These are phyloP conservation scores for Bimastos eiseni DNA, from an alignment of 2,888 invertebrate genomes.

Conservation along the genomic window DNA sequence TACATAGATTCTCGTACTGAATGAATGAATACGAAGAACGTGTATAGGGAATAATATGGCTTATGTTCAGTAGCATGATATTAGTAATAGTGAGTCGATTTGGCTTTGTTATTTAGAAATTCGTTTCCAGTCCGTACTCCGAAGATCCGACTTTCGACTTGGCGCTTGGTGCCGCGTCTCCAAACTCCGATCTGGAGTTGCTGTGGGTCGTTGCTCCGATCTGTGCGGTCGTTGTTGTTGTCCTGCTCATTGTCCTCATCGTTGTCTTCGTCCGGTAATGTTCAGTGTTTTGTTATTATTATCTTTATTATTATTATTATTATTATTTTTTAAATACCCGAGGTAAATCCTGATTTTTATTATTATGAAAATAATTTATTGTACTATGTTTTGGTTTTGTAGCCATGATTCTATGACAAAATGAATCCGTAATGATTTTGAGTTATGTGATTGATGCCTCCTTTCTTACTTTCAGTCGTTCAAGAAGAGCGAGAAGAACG, in stretches of 20 bases:
- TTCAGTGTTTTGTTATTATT: background rate
- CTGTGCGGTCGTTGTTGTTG: conserved; percentile 83
- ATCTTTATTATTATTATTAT: background rate
- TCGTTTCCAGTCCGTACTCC: conserved; percentile 35
- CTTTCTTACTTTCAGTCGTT: conserved; percentile 2
- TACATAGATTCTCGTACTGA: too few species aligned
- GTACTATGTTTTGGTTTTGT: background rate
- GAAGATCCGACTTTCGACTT: conserved; percentile 32
- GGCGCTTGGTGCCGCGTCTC: background rate
- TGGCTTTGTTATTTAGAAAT: conserved; percentile 35
- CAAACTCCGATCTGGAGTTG: conserved; percentile 33
- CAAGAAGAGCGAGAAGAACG: background rate
- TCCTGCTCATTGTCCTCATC: conserved; percentile 75
- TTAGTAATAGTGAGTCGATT: too few species aligned
- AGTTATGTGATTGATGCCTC: background rate
- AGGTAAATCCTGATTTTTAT: too few species aligned
- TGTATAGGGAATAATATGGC: too few species aligned
- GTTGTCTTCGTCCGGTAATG: conserved; percentile 51
- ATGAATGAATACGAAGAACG: too few species aligned
- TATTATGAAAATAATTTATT: too few species aligned
- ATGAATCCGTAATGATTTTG: too few species aligned
- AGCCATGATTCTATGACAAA: too few species aligned
- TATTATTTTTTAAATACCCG: too few species aligned
- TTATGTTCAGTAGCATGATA: too few species aligned
- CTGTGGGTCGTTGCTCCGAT: conserved; percentile 90